These are phyloP conservation scores for Nephrocerus scutellatus DNA, from an alignment of 2,888 invertebrate genomes.

Conservation along the genomic window DNA sequence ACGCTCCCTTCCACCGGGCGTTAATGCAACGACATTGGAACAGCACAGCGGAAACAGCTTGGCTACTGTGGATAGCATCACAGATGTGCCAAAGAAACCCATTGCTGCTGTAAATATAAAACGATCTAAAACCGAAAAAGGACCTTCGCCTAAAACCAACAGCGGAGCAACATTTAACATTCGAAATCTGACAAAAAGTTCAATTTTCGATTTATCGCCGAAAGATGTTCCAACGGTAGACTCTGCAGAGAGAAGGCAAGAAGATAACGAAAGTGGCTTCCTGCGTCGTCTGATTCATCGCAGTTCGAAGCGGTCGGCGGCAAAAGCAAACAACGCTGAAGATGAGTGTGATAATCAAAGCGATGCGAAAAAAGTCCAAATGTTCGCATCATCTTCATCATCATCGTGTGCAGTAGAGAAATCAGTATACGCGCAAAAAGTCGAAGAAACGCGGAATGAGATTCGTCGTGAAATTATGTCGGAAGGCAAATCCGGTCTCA, in stretches of 20 bases:
- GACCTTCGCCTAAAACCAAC: constrained; percentile 15
- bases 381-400: constrained; percentile 24
- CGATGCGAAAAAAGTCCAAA: constrained; percentile 36
- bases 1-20: constrained; percentile 42
- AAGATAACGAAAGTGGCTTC: constrained; percentile 53
- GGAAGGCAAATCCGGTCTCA: constrained; percentile 52
- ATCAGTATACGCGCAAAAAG: constrained; percentile 32
- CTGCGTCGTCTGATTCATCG: constrained; percentile 60
- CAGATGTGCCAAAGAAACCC: constrained; percentile 14
- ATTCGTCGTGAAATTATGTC: constrained; percentile 48
- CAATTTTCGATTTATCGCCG: constrained; percentile 14
- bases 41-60: constrained; percentile 26
- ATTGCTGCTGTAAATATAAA: constrained; percentile 20
- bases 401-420: constrained; percentile 22
- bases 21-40: constrained; percentile 34
- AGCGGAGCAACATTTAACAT: constrained; percentile 16
- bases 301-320: constrained; percentile 65
- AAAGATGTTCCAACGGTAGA: constrained; percentile 2
- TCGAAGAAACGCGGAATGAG: constrained; percentile 37
- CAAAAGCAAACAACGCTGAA: constrained; percentile 43
- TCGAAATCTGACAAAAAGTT: constrained; percentile 12
- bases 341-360: constrained; percentile 40
- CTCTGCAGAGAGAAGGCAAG: constrained; percentile 14
- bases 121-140: constrained; percentile 25
- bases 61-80: too few species aligned